A percentile compares a stretch with the other conserved stretches of the same genome.
Evolutionary conservation across 2,888 invertebrate species (phyloP).

Genomic region (Xestoiulus laeticollis): DNA sequence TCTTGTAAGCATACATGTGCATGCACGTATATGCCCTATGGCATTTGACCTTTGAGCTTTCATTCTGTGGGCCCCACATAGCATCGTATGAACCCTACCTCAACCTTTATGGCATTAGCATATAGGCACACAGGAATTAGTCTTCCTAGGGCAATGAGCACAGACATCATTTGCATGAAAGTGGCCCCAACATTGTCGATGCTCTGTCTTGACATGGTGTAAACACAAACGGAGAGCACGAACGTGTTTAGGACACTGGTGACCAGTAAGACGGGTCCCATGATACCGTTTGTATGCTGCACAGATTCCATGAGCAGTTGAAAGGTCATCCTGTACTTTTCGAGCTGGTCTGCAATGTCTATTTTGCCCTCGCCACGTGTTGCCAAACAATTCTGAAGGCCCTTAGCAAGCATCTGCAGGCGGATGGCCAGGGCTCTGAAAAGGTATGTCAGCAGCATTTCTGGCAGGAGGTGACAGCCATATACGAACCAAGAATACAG

Average conservation of each 20-base stretch:
- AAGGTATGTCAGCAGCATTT: not conserved
- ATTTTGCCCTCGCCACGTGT: not conserved
- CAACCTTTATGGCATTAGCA: not conserved
- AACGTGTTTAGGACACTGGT: not conserved
- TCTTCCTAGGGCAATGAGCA: not conserved
- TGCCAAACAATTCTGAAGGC: not conserved
- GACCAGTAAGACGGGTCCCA: not conserved
- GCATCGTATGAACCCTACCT: too few species aligned
- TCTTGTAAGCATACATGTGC: not conserved
- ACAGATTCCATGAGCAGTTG: not conserved
- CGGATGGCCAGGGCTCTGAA: constrained; percentile 1
- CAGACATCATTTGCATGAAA: not conserved
- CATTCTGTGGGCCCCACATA: too few species aligned
- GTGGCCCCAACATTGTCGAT: not conserved
- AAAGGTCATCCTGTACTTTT: not conserved
- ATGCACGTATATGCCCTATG: too few species aligned
- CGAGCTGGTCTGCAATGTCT: not conserved
- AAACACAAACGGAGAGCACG: not conserved
- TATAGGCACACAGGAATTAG: not conserved
- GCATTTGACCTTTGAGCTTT: too few species aligned
- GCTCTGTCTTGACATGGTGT: not conserved
- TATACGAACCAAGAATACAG: not conserved
- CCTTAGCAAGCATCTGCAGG: not conserved
- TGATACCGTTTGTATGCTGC: not conserved
- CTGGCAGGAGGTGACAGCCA: not conserved